These are phyloP conservation scores for Luscinia luscinia DNA, from an alignment of 2,797 vertebrate species.

Conservation along the genomic window DNA sequence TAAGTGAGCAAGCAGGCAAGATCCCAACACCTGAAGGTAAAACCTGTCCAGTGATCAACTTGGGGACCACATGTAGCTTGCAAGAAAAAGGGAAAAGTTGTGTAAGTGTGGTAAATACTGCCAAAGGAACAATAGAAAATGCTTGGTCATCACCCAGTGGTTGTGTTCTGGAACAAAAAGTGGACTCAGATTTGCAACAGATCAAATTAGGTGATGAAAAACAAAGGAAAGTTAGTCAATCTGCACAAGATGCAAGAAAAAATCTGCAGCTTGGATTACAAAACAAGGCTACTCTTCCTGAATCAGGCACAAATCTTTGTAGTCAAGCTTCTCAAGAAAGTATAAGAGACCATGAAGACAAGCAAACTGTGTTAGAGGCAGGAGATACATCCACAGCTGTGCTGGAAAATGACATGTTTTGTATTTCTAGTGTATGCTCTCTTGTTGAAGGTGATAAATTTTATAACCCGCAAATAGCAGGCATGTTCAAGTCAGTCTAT, in stretches of 20 bases:
- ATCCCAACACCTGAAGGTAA: not conserved
- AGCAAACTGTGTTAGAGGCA: not conserved
- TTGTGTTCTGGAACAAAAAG: not conserved
- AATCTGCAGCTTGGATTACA: not conserved
- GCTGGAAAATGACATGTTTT: constrained; percentile 43
- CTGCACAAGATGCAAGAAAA: not conserved
- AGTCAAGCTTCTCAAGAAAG: not conserved
- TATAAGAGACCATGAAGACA: not conserved
- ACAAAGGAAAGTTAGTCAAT: not conserved
- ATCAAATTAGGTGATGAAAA: not conserved
- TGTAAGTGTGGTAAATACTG: not conserved
- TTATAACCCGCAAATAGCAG: constrained; percentile 81
- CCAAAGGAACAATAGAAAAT: not conserved
- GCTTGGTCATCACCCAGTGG: not conserved
- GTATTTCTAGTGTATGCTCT: constrained; percentile 79
- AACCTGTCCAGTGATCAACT: constrained; percentile 32
- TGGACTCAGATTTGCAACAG: not conserved
- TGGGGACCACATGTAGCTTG: constrained; percentile 33
- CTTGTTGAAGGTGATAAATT: constrained; percentile 78
- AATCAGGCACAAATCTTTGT: not conserved
- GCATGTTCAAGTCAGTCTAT: constrained; percentile 70
- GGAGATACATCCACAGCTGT: not conserved
- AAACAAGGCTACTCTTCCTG: not conserved
- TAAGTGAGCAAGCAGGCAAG: constrained; percentile 13
- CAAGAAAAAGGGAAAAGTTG: not conserved